phyloP scores from a whole-genome alignment of 2,797 vertebrate species.

The Champsocephalus esox region DNA sequence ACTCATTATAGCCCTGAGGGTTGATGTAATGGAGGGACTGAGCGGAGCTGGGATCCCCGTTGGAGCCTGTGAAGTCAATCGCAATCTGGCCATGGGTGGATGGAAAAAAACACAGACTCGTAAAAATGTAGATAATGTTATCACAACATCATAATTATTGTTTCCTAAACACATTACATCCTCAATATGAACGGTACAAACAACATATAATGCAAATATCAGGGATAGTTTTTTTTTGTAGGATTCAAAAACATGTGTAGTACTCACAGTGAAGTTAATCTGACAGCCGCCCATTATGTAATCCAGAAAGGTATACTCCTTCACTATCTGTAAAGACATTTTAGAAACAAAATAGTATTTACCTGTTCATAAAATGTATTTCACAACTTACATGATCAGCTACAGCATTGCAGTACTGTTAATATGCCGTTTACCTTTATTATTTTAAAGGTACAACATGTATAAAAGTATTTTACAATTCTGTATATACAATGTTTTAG shows the following conservation, averaged over 20 bases:
- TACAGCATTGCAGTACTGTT: not conserved
- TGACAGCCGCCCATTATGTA: constrained; percentile 98
- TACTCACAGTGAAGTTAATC: constrained; percentile 97
- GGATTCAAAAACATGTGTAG: not conserved
- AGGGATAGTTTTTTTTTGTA: fast-evolving
- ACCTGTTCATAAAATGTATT: not conserved
- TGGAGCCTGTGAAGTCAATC: constrained; percentile 97
- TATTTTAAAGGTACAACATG: not conserved
- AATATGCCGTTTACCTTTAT: not conserved
- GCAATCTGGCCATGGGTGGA: constrained; percentile 86
- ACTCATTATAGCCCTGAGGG: constrained; percentile 94
- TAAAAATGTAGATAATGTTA: not conserved
- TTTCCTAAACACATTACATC: not conserved
- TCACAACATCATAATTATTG: not conserved
- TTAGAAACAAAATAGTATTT: not conserved
- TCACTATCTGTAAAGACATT: constrained; percentile 83
- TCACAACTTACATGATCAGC: not conserved
- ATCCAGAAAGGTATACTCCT: constrained; percentile 94
- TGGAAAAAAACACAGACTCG: not conserved
- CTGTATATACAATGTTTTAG: not conserved
- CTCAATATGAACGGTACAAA: not conserved
- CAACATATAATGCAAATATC: not conserved
- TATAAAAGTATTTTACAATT: too few relatives aligned
- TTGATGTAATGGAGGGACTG: constrained; percentile 95
- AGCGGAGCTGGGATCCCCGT: constrained; percentile 90